These are phyloP conservation scores for Ptilorrhoa leucosticta DNA, from an alignment of 2,113 vertebrate species.

Conservation along the genomic window DNA sequence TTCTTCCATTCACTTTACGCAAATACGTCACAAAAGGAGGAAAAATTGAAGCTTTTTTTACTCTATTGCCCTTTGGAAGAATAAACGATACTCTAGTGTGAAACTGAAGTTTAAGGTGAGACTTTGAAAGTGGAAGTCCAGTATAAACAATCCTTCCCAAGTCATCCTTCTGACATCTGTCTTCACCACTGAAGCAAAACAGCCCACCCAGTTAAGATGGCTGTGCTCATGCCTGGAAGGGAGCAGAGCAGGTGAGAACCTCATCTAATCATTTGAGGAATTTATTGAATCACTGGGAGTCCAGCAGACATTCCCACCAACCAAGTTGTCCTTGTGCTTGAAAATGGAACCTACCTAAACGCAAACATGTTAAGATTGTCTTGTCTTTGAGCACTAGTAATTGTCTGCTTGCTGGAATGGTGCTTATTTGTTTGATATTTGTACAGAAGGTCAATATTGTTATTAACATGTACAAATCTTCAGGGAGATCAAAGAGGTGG, in stretches of 20 bases:
- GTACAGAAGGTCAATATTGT: background rate
- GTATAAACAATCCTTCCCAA: background rate
- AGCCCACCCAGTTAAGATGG: background rate
- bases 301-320: background rate
- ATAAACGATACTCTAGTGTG: background rate
- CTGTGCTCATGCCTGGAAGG: rapidly evolving
- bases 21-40: background rate
- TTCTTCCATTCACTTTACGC: background rate
- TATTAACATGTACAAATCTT: background rate
- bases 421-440: background rate
- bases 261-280: background rate
- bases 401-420: background rate
- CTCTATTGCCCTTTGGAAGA: background rate
- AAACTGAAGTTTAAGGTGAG: background rate
- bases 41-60: background rate
- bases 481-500: background rate
- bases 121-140: background rate
- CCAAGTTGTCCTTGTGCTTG: background rate
- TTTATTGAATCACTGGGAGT: background rate
- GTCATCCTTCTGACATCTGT: background rate
- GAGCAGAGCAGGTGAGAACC: background rate
- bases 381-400: background rate
- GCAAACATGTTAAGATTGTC: background rate
- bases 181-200: background rate
- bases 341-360: background rate